Evolutionary conservation across 2,797 vertebrate genomes (phyloP), one percentile per base, ranked within the genome.

Genomic region (Liparis tanakae): DNA sequence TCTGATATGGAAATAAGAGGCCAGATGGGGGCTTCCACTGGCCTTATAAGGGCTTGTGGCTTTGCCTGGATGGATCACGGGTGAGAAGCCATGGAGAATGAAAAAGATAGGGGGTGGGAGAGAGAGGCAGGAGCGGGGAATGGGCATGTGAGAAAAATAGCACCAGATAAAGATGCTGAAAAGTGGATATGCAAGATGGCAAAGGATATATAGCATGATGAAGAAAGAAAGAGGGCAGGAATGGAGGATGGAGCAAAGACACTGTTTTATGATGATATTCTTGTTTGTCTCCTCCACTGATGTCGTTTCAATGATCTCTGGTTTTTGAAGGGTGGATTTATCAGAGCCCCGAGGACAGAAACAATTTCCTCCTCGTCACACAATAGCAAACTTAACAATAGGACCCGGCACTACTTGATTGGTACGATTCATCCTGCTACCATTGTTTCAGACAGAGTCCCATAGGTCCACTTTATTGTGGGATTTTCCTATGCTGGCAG

Each of bases 1-100:
- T 91, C 92, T 90, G 86, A 94, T 92, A 92, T 91, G 90, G 90
- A 92, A 91, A 93, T 89, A 88, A 78, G 74, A 85, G 82, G 62
- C 78, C 89, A 93, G 91, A 88, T 85, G 87, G 89, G 83, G 83
- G 88, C 92, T 90, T 92, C 85, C 74, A 78, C 33, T 58, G 79
- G 88, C 92, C 87, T 93, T 92, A 93, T 92, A 92, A 87, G 91
- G 93, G 91, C 90, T 91, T 88, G 85, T 13, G 67, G 78, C 74
- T 79, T 83, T 81, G 88, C 84, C 90, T 75, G 81, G 81, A 82
- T 71, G 84, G 87, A 92, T 88, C 82, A 79, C 17, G 82, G 84
- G 72, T 82, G 79, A 88, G 83, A 80, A 88, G 83, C 89, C 79
- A 70, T 0, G 20, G 70, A 82, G 85, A 89, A 88, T 80, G 74